Evolutionary conservation across 2,797 vertebrate genomes (phyloP).

Genomic region (Hylomyscus alleni): DNA sequence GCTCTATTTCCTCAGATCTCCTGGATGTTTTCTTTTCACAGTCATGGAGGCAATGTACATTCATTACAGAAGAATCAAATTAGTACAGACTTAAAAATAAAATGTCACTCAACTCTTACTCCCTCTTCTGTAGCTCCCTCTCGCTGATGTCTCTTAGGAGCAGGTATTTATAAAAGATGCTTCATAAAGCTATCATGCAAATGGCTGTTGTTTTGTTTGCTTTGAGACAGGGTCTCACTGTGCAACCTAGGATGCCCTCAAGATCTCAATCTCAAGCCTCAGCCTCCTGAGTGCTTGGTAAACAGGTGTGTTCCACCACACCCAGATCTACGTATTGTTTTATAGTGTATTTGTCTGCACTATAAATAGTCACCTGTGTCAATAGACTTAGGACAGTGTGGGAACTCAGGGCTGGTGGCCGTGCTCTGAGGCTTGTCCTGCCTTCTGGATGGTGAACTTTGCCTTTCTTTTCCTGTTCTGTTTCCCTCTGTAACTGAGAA

Average conservation of each 20-base stretch:
- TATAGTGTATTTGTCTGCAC: conserved; percentile 10
- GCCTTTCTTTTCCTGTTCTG: conserved; percentile 36
- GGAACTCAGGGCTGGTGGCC: conserved; percentile 39
- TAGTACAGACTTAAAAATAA: conserved; percentile 11
- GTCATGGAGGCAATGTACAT: conserved; percentile 39
- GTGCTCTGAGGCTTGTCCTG: conserved; percentile 41
- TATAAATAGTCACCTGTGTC: conserved; percentile 54
- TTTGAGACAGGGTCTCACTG: background rate
- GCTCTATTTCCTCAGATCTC: background rate
- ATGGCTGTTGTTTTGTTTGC: background rate
- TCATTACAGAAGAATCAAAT: conserved; percentile 43
- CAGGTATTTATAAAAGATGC: background rate
- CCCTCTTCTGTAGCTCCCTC: conserved; percentile 29
- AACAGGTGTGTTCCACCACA: background rate
- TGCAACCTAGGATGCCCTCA: background rate
- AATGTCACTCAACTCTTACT: background rate
- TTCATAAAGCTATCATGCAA: conserved; percentile 39
- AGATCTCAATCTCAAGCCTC: background rate
- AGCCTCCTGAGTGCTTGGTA: background rate
- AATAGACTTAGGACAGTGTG: conserved; percentile 42
- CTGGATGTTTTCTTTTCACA: conserved; percentile 22
- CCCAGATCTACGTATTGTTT: background rate
- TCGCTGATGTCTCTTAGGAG: conserved; percentile 30
- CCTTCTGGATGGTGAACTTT: conserved; percentile 60
- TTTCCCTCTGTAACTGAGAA: conserved; percentile 60